Evolutionary conservation across 1,140 invertebrate species (phyloP).

Genomic region (Drosophila subobscura): DNA sequence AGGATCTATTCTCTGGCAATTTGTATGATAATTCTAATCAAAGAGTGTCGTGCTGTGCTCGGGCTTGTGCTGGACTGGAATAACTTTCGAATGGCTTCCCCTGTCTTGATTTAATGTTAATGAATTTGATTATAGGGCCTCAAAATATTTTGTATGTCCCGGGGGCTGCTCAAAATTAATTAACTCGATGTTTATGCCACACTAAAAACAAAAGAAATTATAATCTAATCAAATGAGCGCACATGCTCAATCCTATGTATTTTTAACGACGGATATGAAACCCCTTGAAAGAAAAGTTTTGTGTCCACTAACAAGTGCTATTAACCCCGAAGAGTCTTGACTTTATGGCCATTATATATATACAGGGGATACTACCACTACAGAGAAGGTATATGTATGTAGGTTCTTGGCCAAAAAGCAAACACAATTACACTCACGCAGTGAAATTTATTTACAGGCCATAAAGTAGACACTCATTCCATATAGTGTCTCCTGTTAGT

Average conservation of each 20-base stretch:
- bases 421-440: constrained; percentile 63
- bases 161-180: constrained; percentile 11
- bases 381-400: constrained; percentile 1
- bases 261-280: constrained; percentile 14
- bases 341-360: constrained; percentile 42
- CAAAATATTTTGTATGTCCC: background rate
- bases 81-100: background rate
- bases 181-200: background rate
- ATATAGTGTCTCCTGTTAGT: constrained; percentile 40
- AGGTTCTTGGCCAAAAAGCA: constrained; percentile 42
- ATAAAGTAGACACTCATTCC: constrained; percentile 61
- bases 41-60: constrained; percentile 2
- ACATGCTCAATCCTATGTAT: constrained; percentile 22
- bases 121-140: constrained; percentile 20
- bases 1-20: constrained; percentile 14
- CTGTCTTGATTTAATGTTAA: constrained; percentile 1
- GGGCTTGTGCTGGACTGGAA: background rate
- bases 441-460: constrained; percentile 68
- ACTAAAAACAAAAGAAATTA: background rate
- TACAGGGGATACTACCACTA: background rate
- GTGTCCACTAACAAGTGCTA: constrained; percentile 38
- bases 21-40: constrained; percentile 24
- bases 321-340: constrained; percentile 49
- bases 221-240: constrained; percentile 22
- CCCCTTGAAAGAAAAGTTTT: background rate